These are phyloP conservation scores for Platichthys stellatus DNA, from an alignment of 2,113 vertebrate genomes.

Conservation along the genomic window DNA sequence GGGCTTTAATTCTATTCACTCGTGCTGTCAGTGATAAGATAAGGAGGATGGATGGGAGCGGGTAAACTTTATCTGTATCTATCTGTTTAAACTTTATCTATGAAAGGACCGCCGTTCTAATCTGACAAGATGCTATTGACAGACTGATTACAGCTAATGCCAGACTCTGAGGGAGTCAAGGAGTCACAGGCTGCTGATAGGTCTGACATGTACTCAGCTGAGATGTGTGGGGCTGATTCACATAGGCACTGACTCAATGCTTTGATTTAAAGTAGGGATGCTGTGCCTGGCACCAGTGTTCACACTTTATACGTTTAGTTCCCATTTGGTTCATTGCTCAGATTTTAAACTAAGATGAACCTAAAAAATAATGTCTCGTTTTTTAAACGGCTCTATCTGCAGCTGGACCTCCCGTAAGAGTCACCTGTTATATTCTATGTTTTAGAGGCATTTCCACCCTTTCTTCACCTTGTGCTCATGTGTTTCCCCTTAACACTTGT, in stretches of 20 bases:
- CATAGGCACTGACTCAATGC: too few relatives aligned
- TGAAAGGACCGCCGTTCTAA: background rate
- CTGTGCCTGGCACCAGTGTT: background rate
- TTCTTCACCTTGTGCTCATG: background rate
- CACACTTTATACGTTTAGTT: background rate
- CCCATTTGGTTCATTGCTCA: background rate
- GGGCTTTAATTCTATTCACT: too few relatives aligned
- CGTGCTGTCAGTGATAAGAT: background rate
- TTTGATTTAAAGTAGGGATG: background rate
- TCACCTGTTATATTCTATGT: too few relatives aligned
- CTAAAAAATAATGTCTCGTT: background rate
- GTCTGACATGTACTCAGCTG: too few relatives aligned
- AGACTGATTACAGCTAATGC: background rate
- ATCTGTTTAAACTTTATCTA: too few relatives aligned
- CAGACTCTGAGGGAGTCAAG: background rate
- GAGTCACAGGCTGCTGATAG: too few relatives aligned
- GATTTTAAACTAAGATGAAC: background rate
- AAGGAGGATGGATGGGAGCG: background rate
- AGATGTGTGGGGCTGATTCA: background rate
- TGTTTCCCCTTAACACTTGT: background rate
- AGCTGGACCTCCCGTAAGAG: too few relatives aligned
- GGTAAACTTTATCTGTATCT: too few relatives aligned
- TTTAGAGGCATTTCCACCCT: background rate
- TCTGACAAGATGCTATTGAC: background rate
- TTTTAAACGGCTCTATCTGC: background rate